Evolutionary conservation across 2,888 invertebrate species (phyloP), one percentile per base, ranked within the genome.

Genomic region (Torymus tubicola): DNA sequence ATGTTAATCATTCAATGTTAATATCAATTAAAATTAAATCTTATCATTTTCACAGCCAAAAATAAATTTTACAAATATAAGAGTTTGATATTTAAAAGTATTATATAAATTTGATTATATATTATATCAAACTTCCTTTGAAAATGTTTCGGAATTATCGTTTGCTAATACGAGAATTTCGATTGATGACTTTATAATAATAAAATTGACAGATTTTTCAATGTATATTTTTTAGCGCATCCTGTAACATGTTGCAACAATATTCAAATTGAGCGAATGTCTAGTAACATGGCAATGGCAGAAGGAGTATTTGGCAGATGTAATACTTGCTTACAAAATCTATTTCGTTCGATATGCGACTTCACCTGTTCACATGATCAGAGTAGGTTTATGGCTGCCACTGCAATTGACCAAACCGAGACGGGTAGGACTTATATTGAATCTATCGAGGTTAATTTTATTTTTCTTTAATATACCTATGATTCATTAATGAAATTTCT

Each of bases 311-410:
- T 96, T 31, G 93, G 94, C 3, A 92, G 97, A 61, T 99, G 99
- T 88, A 96, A 96, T 0, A 93, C 95, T 0, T 99, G 98, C 87
- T 90, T 93, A 1, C 91, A 93, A 80, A 99, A 98, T 89, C 94
- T 97, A 85, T 93, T 94, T 11, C 92, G 93, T 65, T 93, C 95
- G 60, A 95, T 96, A 84, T 99, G 99, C 88, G 93, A 95, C 84
- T 93, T 96, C 90, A 95, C 96, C 5, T 99, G 98, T 90, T 93
- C 94, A 2, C 93, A 95, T 0, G 92, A 94, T 67, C 97, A 98
- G 85, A 92, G 93, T 21, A 87, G 91, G 53, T 96, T 93, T 86
- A 87, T 94, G 61, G 85, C 85, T 13, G 88, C 91, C 1, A 89
- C 89, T 1, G 70, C 72, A 4, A 75, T 0, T 2, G 50, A 76